phyloP scores from a whole-genome alignment of 2,113 vertebrate genomes.

The Otocyon megalotis region DNA sequence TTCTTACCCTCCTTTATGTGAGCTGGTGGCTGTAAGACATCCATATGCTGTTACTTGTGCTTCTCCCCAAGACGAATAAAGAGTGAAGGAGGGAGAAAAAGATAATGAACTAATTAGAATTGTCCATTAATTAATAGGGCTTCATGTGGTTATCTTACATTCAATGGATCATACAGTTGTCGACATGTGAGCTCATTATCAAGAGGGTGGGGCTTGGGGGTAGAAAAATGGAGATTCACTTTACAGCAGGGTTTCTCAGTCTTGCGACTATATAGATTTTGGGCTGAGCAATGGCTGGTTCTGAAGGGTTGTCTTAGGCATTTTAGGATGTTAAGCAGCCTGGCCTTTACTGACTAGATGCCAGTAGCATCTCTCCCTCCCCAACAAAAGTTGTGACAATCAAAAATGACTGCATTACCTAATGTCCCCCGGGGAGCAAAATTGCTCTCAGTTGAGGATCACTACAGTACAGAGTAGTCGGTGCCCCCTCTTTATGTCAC shows the following conservation, averaged over 20 bases:
- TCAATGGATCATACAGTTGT: neutral
- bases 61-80: conserved; percentile 77
- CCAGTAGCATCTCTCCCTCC: neutral
- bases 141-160: neutral
- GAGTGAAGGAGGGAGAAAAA: conserved; percentile 46
- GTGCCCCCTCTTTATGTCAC: neutral
- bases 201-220: neutral
- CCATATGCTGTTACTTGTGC: conserved; percentile 75
- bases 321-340: neutral
- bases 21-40: conserved; percentile 67
- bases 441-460: neutral
- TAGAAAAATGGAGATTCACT: neutral
- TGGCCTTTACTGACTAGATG: neutral
- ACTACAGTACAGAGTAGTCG: neutral
- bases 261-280: neutral
- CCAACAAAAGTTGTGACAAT: neutral
- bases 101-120: conserved; percentile 69
- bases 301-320: neutral
- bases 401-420: neutral
- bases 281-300: neutral
- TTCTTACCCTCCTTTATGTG: conserved; percentile 40
- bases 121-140: conserved; percentile 57
- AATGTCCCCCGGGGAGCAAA: neutral
- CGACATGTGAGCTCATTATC: neutral
- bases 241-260: neutral